Conservation (phyloP, 2,797 vertebrate species). For the Trichosurus vulpecula region DNA sequence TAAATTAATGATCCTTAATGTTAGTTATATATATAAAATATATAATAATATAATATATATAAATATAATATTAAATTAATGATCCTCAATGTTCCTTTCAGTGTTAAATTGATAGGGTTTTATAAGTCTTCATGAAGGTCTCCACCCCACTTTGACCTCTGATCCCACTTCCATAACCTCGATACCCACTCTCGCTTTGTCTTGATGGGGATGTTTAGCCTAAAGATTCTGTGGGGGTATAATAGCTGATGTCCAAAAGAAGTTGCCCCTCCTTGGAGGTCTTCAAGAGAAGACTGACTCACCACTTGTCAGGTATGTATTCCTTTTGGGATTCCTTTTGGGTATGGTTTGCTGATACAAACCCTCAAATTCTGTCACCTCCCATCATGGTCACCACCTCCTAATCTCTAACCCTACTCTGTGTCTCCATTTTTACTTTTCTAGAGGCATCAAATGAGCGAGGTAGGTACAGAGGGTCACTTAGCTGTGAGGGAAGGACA, state of each 20-base stretch:
- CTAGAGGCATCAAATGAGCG: background rate
- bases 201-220: background rate
- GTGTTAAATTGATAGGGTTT: background rate
- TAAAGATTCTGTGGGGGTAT: background rate
- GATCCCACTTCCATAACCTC: background rate
- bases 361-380: background rate
- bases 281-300: background rate
- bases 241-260: background rate
- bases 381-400: background rate
- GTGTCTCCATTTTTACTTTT: background rate
- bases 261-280: background rate
- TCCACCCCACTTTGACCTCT: background rate
- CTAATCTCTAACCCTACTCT: background rate
- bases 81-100: background rate
- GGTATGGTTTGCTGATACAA: background rate
- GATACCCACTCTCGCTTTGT: background rate
- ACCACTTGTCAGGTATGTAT: too few relatives aligned
- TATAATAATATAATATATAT: too few relatives aligned
- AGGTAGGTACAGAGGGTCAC: background rate
- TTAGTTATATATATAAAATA: too few relatives aligned
- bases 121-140: background rate
- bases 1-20: too few relatives aligned
- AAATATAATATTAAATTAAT: too few relatives aligned
- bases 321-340: background rate
- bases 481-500: background rate